Evolutionary conservation across 1,140 invertebrate species (phyloP).

Genomic region (Cardiocondyla obscurior): DNA sequence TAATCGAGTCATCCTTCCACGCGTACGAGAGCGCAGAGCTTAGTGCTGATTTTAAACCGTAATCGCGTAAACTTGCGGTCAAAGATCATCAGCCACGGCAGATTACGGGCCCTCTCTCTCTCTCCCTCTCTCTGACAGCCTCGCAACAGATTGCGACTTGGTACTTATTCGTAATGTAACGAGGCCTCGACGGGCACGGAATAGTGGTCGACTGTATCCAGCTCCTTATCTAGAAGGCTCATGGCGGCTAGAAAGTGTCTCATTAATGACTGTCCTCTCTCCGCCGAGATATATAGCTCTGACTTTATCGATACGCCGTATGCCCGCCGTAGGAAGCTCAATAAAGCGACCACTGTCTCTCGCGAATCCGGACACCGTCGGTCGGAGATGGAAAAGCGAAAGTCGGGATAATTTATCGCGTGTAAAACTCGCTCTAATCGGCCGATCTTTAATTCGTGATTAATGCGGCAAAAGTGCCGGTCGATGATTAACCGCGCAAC

Average conservation of each 20-base stretch:
- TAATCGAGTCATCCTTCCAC: background rate
- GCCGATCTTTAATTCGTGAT: background rate
- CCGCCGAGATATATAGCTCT: background rate
- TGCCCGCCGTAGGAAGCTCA: background rate
- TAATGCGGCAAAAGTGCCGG: background rate
- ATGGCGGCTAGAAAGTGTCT: constrained; percentile 45
- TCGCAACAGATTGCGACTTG: constrained; percentile 1
- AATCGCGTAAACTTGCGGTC: constrained; percentile 42
- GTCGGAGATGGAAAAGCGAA: constrained; percentile 4
- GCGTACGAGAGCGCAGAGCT: background rate
- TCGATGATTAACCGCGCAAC: background rate
- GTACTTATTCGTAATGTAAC: constrained; percentile 21
- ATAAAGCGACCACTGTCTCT: constrained; percentile 38
- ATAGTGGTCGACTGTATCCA: constrained; percentile 24
- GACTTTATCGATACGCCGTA: constrained; percentile 21
- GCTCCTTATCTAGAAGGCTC: constrained; percentile 25
- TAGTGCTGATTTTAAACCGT: background rate
- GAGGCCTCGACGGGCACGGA: background rate
- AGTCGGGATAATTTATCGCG: background rate
- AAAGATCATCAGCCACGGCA: constrained; percentile 40
- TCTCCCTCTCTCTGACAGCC: background rate
- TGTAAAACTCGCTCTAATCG: background rate
- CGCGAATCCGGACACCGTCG: background rate
- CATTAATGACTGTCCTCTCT: constrained; percentile 49
- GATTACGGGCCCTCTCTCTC: no score